A percentile compares a stretch with the other conserved stretches of the same genome.
Evolutionary conservation across 2,888 invertebrate genomes (phyloP).

Genomic region (Brachyptera risi): DNA sequence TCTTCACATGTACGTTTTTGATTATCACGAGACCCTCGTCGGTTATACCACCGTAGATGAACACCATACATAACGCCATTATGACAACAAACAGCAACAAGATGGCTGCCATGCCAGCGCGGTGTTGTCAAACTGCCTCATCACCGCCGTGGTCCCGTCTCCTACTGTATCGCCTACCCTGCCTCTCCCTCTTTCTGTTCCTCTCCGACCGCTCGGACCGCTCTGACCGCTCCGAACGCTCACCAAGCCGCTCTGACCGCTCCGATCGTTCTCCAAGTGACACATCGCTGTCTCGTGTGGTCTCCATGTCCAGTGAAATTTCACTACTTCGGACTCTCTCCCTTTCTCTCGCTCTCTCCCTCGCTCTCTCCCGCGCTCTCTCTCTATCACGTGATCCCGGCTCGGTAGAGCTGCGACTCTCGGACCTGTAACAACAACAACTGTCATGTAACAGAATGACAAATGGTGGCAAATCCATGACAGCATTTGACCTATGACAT

Average conservation of each 20-base stretch:
- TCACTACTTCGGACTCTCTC: constrained; percentile 31
- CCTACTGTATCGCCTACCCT: constrained; percentile 35
- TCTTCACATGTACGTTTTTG: no score
- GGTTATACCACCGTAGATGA: constrained; percentile 54
- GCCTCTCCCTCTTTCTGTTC: constrained; percentile 29
- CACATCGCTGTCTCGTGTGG: constrained; percentile 16
- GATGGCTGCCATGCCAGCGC: constrained; percentile 53
- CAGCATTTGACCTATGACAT: no score
- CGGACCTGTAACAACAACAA: not conserved
- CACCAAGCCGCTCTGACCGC: not conserved
- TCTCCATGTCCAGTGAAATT: constrained; percentile 31
- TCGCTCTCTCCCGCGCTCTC: not conserved
- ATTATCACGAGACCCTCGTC: constrained; percentile 52
- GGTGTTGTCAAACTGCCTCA: constrained; percentile 52
- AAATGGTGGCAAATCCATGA: no score
- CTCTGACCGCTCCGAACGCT: not conserved
- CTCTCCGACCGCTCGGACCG: constrained; percentile 32
- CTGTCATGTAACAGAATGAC: no score
- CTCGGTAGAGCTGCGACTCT: constrained; percentile 23
- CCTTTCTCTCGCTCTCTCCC: not conserved
- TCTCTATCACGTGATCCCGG: constrained; percentile 31
- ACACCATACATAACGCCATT: constrained; percentile 51
- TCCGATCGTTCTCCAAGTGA: not conserved
- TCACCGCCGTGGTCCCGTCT: not conserved
- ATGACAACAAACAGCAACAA: constrained; percentile 54